Percentiles rank a stretch among this genome's conserved stretches.
Evolutionary conservation across 2,113 vertebrate species (phyloP).

Genomic region (Nothoprocta perdicaria): DNA sequence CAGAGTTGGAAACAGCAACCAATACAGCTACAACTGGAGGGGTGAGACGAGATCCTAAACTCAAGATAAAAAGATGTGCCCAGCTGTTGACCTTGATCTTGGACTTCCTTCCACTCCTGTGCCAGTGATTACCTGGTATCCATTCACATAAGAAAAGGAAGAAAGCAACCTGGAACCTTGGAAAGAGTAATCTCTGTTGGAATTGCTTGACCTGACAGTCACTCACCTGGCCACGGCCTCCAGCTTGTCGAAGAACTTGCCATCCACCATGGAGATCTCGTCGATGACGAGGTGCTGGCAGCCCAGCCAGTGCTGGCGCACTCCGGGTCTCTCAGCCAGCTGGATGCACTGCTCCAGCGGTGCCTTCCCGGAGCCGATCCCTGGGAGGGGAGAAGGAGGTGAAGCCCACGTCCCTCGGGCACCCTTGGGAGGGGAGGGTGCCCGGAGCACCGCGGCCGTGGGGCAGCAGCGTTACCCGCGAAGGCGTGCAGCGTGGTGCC

Average conservation of each 20-base stretch:
- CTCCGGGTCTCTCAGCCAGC: slow-evolving; percentile 87
- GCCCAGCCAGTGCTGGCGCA: slow-evolving; percentile 90
- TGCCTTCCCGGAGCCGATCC: slow-evolving; percentile 91
- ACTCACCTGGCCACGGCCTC: slow-evolving; percentile 91
- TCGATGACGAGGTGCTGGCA: slow-evolving; percentile 93
- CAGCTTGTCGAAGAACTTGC: slow-evolving; percentile 93
- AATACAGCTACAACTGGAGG: neutral
- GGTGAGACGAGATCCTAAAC: accelerated
- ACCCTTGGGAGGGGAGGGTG: neutral
- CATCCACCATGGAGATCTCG: slow-evolving; percentile 97
- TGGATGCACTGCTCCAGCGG: slow-evolving; percentile 90
- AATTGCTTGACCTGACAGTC: neutral
- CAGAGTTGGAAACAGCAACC: neutral
- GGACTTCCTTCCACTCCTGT: neutral
- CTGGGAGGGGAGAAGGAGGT: slow-evolving; percentile 62
- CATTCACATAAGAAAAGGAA: neutral
- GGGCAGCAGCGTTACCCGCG: slow-evolving; percentile 80
- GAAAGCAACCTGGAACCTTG: neutral
- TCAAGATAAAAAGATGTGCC: neutral
- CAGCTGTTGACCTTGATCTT: neutral
- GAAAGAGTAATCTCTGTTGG: accelerated
- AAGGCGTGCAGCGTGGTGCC: slow-evolving; percentile 94
- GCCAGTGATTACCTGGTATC: neutral
- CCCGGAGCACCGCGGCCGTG: accelerated
- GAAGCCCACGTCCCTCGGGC: neutral